phyloP scores from a whole-genome alignment of 2,888 invertebrate species.

The Cheilosia scutellata region DNA sequence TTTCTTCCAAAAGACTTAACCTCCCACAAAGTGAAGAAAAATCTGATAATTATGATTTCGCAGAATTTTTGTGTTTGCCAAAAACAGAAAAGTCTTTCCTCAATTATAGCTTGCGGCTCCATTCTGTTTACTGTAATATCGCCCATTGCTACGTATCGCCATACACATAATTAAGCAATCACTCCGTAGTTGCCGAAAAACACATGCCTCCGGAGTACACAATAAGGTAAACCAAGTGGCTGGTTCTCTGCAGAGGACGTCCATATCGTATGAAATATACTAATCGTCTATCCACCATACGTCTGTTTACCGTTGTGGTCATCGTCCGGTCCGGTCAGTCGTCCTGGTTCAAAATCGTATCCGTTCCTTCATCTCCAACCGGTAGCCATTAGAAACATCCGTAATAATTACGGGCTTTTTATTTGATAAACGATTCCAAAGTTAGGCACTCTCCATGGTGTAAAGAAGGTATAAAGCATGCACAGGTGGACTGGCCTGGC shows the following conservation, averaged over 20 bases:
- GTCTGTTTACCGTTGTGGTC: conserved; percentile 33
- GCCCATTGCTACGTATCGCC: conserved; percentile 42
- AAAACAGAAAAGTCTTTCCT: conserved; percentile 47
- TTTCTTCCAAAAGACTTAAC: conserved; percentile 29
- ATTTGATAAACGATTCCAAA: conserved; percentile 70
- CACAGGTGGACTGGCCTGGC: conserved; percentile 45
- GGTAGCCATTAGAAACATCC: conserved; percentile 62
- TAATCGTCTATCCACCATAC: conserved; percentile 41
- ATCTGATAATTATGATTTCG: conserved; percentile 54
- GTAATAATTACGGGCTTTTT: conserved; percentile 71
- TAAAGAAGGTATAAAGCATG: conserved; percentile 27
- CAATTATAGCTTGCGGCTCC: conserved; percentile 45
- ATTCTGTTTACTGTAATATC: conserved; percentile 39
- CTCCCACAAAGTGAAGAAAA: conserved; percentile 34
- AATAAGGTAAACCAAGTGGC: conserved; percentile 15
- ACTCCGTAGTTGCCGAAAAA: conserved; percentile 40
- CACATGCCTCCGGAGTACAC: conserved; percentile 24
- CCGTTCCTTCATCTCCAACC: conserved; percentile 58
- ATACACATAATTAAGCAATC: conserved; percentile 65
- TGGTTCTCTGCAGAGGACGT: not conserved
- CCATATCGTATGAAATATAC: conserved; percentile 48
- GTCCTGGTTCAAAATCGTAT: conserved; percentile 47
- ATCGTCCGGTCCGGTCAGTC: conserved; percentile 33
- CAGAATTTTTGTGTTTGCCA: conserved; percentile 38
- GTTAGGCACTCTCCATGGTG: conserved; percentile 46